Evolutionary conservation across 2,888 invertebrate genomes (phyloP), one percentile per base, ranked within the genome.

Genomic region (Glyphotaelius pellucidus): DNA sequence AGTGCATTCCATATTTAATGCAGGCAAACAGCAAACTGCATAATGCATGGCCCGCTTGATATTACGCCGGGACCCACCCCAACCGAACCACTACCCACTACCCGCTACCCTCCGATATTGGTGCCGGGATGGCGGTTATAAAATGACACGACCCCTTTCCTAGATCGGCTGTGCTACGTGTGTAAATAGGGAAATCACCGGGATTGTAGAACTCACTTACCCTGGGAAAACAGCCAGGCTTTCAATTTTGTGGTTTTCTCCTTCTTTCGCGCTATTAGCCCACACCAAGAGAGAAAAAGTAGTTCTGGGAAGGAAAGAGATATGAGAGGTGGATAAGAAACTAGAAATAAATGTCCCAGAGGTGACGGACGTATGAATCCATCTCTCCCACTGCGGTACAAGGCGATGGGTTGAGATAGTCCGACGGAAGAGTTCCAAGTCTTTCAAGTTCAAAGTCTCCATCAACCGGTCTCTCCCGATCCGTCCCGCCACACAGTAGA

Each of bases 121-220:
- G 47, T 47, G 86, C 86, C 86, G 42, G 91, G 90, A 19, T 30
- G 83, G 83, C 67, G 85, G 91, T 91, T 83, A 90, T 89, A 89
- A 91, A 91, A 90, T 90, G 90, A 87, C 92, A 90, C 85, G 90
- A 81, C 86, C 92, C 83, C 92, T 79, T 92, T 92, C 86, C 81
- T 84, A 80, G 90, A 90, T 90, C 35, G 32, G 86, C 90, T 38
- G 83, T 42, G 80, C 31, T 19, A 25, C 30, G n/a, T 25, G 86
- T 52, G 52, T 42, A 87, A 31, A 15, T 67, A 87, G 35, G 83
- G 35, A 87, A 87, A 87, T 87, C 87, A 52, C 19, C 25, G 67
- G 52, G 67, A 67, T 25, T 67, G 25, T 67, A 67, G 2, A 67
- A n/a, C 67, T 67, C n/a, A 25, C 67, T n/a, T 67, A 67, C 67